Percentiles rank a stretch among this genome's conserved stretches.
Conservation (phyloP, 2,888 invertebrate genomes). For the Synanthedon andrenaeformis region DNA sequence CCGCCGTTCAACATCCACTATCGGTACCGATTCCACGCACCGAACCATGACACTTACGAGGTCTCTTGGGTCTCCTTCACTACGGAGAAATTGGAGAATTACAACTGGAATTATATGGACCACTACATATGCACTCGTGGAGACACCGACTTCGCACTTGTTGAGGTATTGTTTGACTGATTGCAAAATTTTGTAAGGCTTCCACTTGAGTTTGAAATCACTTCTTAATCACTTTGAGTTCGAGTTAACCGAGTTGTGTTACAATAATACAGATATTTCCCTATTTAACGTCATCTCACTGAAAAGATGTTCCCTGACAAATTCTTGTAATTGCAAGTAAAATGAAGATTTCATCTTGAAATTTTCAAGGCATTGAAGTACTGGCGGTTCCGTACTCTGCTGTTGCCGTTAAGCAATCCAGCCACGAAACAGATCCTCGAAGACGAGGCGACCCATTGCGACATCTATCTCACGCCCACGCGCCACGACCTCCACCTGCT, state of each 20-base stretch:
- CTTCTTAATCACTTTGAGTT: no score
- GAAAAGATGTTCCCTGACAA: no score
- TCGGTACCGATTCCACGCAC: slow-evolving; percentile 91
- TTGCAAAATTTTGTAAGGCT: slow-evolving; percentile 8
- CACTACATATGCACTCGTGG: slow-evolving; percentile 96
- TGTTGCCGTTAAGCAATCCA: slow-evolving; percentile 84
- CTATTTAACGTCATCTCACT: no score
- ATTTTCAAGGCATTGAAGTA: slow-evolving; percentile 79
- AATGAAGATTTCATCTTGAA: no score
- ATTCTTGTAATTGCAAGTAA: no score
- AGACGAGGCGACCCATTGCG: slow-evolving; percentile 78
- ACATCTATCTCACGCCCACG: slow-evolving; percentile 82
- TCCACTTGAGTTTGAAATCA: background rate
- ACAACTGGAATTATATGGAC: slow-evolving; percentile 98
- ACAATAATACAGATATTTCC: background rate
- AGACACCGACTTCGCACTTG: slow-evolving; percentile 89
- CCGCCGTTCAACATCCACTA: slow-evolving; percentile 93
- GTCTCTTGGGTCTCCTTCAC: slow-evolving; percentile 95
- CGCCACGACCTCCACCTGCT: slow-evolving; percentile 74
- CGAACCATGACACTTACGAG: slow-evolving; percentile 92
- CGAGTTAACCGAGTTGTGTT: background rate
- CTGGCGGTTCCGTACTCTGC: slow-evolving; percentile 91
- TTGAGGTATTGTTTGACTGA: slow-evolving; percentile 72
- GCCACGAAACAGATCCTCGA: slow-evolving; percentile 85
- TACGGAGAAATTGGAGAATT: slow-evolving; percentile 94